A percentile compares a stretch with the other conserved stretches of the same genome.
Conservation (phyloP, 2,797 vertebrate species). For the Apogon hyalosoma region DNA sequence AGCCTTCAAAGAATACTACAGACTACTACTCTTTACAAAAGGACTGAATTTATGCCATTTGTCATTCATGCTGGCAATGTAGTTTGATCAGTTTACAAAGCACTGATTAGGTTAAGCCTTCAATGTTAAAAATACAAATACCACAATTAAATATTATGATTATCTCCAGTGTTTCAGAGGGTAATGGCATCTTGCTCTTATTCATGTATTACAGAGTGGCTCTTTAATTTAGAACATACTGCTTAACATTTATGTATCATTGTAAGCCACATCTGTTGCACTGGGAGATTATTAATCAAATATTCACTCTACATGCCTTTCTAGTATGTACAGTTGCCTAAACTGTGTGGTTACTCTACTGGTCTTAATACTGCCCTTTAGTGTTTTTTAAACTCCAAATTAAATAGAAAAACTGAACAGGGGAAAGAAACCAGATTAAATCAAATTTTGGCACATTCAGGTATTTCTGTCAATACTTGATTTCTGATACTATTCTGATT, state of each 20-base stretch:
- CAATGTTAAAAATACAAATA: neutral
- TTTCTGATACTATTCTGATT: too few species aligned
- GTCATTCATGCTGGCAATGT: neutral
- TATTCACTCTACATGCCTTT: neutral
- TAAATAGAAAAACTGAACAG: neutral
- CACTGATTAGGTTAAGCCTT: too few species aligned
- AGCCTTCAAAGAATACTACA: slow-evolving; percentile 15
- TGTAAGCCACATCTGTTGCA: too few species aligned
- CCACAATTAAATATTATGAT: neutral
- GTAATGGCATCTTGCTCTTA: too few species aligned
- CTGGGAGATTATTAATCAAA: neutral
- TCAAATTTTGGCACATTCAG: slow-evolving; percentile 7
- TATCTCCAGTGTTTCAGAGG: too few species aligned
- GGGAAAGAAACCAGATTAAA: neutral
- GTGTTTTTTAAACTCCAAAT: neutral
- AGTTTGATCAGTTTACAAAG: neutral
- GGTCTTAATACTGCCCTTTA: neutral
- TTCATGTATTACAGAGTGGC: too few species aligned
- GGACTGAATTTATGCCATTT: neutral
- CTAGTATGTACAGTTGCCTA: neutral
- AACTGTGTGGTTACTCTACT: neutral
- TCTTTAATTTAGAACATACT: too few species aligned
- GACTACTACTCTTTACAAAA: slow-evolving; percentile 5
- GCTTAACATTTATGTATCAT: too few species aligned
- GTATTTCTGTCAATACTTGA: neutral